phyloP scores from a whole-genome alignment of 2,888 invertebrate genomes.

The Plagodis dolabraria region DNA sequence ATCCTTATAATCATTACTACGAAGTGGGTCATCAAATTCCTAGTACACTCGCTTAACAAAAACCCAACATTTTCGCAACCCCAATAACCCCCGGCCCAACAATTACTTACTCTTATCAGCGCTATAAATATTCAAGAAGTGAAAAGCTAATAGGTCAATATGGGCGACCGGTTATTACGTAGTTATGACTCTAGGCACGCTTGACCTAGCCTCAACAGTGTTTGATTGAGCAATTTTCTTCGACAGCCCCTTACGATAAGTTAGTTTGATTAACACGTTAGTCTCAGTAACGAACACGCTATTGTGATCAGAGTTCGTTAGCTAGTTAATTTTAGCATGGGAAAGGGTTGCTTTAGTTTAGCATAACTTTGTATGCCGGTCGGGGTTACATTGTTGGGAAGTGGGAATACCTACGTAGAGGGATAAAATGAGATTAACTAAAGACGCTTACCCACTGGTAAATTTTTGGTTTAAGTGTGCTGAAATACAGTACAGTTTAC shows the following conservation, averaged over 20 bases:
- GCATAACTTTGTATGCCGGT: constrained; percentile 15
- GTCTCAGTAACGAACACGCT: constrained; percentile 41
- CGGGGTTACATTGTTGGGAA: neutral
- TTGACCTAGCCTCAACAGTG: constrained; percentile 53
- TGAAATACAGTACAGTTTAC: too few species aligned
- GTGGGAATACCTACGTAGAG: neutral
- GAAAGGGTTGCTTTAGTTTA: constrained; percentile 20
- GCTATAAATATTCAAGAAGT: constrained; percentile 61
- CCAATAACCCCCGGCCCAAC: constrained; percentile 25
- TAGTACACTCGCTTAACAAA: neutral
- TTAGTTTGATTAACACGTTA: constrained; percentile 62
- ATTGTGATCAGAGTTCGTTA: constrained; percentile 39
- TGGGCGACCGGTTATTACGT: constrained; percentile 60
- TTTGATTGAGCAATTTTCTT: constrained; percentile 72
- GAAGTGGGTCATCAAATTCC: constrained; percentile 9
- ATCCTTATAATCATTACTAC: neutral
- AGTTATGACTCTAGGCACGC: constrained; percentile 65
- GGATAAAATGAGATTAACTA: neutral
- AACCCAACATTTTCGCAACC: constrained; percentile 21
- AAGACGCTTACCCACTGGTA: too few species aligned
- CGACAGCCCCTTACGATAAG: constrained; percentile 58
- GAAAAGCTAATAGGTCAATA: constrained; percentile 66
- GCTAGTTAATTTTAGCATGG: constrained; percentile 21
- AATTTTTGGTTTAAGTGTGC: too few species aligned
- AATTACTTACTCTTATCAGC: constrained; percentile 45